These are phyloP conservation scores for Aphelocoma coerulescens DNA, from an alignment of 2,113 vertebrate species.

Conservation along the genomic window DNA sequence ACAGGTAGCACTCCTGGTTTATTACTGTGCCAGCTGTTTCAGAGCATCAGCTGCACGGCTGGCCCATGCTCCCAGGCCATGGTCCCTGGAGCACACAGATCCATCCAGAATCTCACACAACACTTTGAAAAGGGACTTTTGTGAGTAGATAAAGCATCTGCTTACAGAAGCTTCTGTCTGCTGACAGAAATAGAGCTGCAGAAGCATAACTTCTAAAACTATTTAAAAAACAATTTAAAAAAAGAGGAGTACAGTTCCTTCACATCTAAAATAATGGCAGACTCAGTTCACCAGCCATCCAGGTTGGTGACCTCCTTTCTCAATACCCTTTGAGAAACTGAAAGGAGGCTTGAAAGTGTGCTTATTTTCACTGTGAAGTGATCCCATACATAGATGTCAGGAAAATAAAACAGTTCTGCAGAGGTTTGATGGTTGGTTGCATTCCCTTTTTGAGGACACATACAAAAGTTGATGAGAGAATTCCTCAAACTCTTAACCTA, in stretches of 20 bases:
- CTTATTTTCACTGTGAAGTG: constrained; percentile 14
- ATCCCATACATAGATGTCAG: background rate
- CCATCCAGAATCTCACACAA: background rate
- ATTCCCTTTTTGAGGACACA: background rate
- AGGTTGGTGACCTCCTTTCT: background rate
- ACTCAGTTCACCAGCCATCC: background rate
- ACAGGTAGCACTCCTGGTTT: background rate
- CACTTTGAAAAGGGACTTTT: background rate
- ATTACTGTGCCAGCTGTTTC: background rate
- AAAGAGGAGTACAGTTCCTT: background rate
- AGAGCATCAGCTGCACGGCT: background rate
- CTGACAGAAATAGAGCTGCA: background rate
- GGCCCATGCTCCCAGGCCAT: background rate
- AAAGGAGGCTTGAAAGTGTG: background rate
- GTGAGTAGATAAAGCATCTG: background rate
- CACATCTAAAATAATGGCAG: background rate
- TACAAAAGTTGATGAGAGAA: background rate
- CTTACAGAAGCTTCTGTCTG: background rate
- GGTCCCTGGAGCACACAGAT: background rate
- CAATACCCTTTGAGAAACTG: background rate
- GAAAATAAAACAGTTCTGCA: background rate
- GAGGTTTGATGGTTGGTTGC: background rate
- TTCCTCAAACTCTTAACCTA: background rate
- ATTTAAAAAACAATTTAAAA: background rate
- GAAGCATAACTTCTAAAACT: background rate